These are phyloP conservation scores for Cataglyphis cursor DNA, from an alignment of 2,888 invertebrate genomes.

Conservation along the genomic window DNA sequence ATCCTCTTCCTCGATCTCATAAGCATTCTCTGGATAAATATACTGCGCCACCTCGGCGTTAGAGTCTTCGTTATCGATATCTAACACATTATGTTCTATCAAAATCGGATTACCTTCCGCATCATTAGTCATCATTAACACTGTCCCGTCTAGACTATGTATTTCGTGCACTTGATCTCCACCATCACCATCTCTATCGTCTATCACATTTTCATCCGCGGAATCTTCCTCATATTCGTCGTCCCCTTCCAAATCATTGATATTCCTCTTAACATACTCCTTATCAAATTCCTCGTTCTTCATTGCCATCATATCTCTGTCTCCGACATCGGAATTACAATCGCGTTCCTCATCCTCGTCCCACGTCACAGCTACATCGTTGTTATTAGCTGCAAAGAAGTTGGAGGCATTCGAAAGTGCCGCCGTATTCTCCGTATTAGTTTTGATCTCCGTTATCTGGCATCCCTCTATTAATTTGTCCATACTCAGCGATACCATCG, in stretches of 20 bases:
- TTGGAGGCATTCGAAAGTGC: neutral
- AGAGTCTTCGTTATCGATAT: constrained; percentile 82
- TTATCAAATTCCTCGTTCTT: constrained; percentile 60
- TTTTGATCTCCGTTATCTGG: constrained; percentile 54
- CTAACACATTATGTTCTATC: constrained; percentile 81
- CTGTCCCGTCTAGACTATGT: constrained; percentile 84
- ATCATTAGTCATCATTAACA: constrained; percentile 84
- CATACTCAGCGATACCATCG: constrained; percentile 71
- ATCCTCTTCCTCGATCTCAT: constrained; percentile 44
- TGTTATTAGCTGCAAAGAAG: constrained; percentile 43
- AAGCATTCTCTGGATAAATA: constrained; percentile 78
- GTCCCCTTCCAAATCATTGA: constrained; percentile 26
- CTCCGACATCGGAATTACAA: constrained; percentile 58
- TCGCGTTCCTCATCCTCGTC: constrained; percentile 66
- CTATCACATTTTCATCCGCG: constrained; percentile 60
- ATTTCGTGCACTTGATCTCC: constrained; percentile 74
- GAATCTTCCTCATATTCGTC: constrained; percentile 46
- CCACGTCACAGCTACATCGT: constrained; percentile 40
- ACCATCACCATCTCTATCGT: constrained; percentile 52
- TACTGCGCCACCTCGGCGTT: constrained; percentile 79
- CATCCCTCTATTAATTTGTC: constrained; percentile 65
- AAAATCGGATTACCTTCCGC: constrained; percentile 85
- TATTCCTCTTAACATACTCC: constrained; percentile 47
- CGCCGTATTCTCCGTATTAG: constrained; percentile 54
- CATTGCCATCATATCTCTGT: constrained; percentile 57